Percentiles rank a stretch among this genome's conserved stretches.
phyloP scores from a whole-genome alignment of 2,113 vertebrate species.

The Leptobrachium leishanense region DNA sequence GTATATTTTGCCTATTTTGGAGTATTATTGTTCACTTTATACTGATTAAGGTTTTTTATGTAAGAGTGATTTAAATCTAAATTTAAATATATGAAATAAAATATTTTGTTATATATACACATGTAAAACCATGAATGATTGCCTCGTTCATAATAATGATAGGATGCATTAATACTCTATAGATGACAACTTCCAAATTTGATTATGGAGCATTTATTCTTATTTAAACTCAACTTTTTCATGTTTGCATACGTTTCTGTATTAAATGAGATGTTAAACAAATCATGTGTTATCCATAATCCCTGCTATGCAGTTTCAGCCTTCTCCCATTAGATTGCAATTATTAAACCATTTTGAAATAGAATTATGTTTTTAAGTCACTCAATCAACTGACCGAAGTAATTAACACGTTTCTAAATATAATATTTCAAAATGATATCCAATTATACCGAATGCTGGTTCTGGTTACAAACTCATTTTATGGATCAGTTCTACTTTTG shows the following conservation, averaged over 20 bases:
- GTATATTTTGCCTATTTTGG: too few relatives aligned
- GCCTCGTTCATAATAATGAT: slow-evolving; percentile 26
- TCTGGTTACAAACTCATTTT: background rate
- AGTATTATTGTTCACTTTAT: too few relatives aligned
- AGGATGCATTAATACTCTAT: slow-evolving; percentile 22
- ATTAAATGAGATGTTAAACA: slow-evolving; percentile 42
- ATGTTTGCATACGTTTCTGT: slow-evolving; percentile 36
- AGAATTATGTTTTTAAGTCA: slow-evolving; percentile 11
- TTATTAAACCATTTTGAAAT: slow-evolving; percentile 8
- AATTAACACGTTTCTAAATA: slow-evolving; percentile 15
- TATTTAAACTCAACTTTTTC: slow-evolving; percentile 35
- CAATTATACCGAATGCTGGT: background rate
- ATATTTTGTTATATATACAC: background rate
- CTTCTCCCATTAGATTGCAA: background rate
- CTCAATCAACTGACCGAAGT: slow-evolving; percentile 5
- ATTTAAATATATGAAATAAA: too few relatives aligned
- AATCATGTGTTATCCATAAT: slow-evolving; percentile 35
- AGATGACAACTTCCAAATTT: slow-evolving; percentile 23
- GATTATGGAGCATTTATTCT: slow-evolving; percentile 37
- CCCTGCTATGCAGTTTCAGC: background rate
- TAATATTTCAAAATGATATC: background rate
- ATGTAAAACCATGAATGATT: slow-evolving; percentile 41
- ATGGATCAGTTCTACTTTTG: background rate
- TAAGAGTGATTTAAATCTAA: too few relatives aligned
- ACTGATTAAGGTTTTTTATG: too few relatives aligned